Conservation (phyloP, 2,113 vertebrate genomes). For the Benitochromis conjunctus region DNA sequence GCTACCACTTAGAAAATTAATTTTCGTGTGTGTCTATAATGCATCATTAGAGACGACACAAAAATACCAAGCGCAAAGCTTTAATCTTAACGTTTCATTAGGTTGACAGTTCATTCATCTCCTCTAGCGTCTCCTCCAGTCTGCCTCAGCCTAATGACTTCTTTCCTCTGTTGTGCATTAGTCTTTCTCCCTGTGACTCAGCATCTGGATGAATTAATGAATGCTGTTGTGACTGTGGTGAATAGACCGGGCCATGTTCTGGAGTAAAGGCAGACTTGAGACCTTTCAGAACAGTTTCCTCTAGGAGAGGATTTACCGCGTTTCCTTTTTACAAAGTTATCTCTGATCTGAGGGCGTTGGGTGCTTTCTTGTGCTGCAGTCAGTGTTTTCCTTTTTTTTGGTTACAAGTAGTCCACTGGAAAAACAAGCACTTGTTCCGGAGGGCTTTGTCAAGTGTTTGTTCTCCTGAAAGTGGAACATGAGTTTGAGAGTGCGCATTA, state of each 20-base stretch:
- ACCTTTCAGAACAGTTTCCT: background rate
- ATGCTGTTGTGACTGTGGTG: background rate
- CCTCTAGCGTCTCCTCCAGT: background rate
- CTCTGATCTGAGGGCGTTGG: background rate
- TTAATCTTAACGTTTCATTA: background rate
- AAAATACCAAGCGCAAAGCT: background rate
- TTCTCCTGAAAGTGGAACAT: background rate
- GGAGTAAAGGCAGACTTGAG: background rate
- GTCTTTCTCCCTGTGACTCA: background rate
- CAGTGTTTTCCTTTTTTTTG: background rate
- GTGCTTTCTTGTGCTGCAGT: background rate
- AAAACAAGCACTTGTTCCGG: conserved; percentile 13
- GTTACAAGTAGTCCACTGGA: background rate
- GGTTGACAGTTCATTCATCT: background rate
- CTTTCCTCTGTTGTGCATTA: background rate
- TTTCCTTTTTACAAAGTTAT: background rate
- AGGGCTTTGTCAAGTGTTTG: conserved; percentile 44
- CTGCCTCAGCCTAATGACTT: background rate
- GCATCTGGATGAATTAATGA: background rate
- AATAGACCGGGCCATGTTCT: background rate
- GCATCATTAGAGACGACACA: background rate
- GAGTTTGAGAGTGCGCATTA: background rate
- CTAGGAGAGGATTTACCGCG: background rate
- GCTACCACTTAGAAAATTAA: background rate
- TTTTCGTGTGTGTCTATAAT: background rate